These are phyloP conservation scores for Phrynocephalus forsythii DNA, from an alignment of 2,797 vertebrate genomes.

Conservation along the genomic window DNA sequence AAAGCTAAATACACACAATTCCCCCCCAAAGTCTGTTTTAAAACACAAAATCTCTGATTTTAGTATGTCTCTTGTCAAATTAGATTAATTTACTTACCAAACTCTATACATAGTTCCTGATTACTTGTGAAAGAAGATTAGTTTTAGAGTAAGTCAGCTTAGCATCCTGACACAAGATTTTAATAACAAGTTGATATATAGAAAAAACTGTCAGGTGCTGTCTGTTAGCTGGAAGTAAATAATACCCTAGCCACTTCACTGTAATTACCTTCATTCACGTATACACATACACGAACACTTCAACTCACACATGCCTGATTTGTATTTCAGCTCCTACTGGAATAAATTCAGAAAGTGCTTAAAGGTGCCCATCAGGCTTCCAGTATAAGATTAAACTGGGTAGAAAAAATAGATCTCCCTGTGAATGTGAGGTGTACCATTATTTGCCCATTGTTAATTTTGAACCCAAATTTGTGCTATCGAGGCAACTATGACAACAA, in stretches of 20 bases:
- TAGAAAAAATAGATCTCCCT: neutral
- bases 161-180: slow-evolving; percentile 69
- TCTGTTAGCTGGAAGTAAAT: slow-evolving; percentile 73
- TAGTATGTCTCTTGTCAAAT: slow-evolving; percentile 74
- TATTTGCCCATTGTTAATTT: neutral
- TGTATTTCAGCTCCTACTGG: slow-evolving; percentile 39
- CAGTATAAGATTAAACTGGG: slow-evolving; percentile 19
- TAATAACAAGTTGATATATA: slow-evolving; percentile 74
- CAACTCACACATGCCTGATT: slow-evolving; percentile 34
- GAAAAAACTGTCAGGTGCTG: slow-evolving; percentile 69
- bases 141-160: slow-evolving; percentile 75
- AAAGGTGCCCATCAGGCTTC: slow-evolving; percentile 12
- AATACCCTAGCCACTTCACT: slow-evolving; percentile 60
- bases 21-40: slow-evolving; percentile 66
- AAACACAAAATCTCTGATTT: slow-evolving; percentile 73
- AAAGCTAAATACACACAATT: slow-evolving; percentile 67
- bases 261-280: slow-evolving; percentile 8
- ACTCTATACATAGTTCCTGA: slow-evolving; percentile 71
- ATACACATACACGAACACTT: neutral
- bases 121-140: slow-evolving; percentile 76
- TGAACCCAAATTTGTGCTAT: neutral
- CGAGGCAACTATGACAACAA: neutral
- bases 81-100: slow-evolving; percentile 75
- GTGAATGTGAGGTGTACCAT: neutral
- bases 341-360: slow-evolving; percentile 50